Evolutionary conservation across 2,113 vertebrate species (phyloP).

Genomic region (Salvelinus sp.): DNA sequence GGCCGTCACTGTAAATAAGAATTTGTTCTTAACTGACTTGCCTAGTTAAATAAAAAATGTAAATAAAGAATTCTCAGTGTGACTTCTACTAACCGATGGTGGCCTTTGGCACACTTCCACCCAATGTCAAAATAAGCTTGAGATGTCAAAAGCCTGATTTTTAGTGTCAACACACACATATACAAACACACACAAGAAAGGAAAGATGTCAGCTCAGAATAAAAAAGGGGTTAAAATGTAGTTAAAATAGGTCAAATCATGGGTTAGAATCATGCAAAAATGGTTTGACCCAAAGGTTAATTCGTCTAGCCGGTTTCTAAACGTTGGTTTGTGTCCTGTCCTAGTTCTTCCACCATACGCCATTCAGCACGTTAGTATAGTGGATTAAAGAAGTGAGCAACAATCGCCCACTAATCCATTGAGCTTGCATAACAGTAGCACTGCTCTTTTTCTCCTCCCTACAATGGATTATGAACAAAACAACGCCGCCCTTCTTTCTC

Average conservation of each 20-base stretch:
- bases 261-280: no score
- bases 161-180: neutral
- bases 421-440: neutral
- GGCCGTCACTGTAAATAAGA: no score
- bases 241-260: no score
- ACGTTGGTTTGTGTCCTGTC: neutral
- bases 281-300: no score
- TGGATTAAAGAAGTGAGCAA: neutral
- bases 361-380: no score
- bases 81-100: neutral
- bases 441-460: neutral
- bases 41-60: no score
- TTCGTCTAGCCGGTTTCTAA: neutral
- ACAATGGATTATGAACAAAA: neutral
- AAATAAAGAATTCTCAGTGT: no score
- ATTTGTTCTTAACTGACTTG: no score
- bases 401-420: neutral
- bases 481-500: neutral
- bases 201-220: neutral
- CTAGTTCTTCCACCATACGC: neutral
- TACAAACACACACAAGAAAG: neutral
- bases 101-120: conserved; percentile 1
- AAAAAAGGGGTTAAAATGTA: no score
- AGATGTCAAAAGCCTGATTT: conserved; percentile 1
- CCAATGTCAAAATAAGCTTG: neutral